These are phyloP conservation scores for Stichodactyla mertensii DNA, from an alignment of 64 coral and sea anemone genomes.

Conservation along the genomic window DNA sequence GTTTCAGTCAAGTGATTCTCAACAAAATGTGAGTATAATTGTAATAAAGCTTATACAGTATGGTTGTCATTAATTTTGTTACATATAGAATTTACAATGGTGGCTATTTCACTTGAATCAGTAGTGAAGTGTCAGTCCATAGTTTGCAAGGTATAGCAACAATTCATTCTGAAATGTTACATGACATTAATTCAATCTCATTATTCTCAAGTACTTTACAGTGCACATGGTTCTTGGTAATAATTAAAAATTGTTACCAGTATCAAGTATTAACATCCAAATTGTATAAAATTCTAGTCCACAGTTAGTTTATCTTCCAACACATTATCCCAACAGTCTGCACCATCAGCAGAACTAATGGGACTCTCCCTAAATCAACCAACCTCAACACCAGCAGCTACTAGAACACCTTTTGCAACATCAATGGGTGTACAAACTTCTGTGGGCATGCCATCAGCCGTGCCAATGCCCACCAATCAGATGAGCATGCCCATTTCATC, in stretches of 20 bases:
- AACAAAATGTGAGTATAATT: constrained; percentile 29
- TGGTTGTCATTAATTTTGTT: no score
- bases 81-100: no score
- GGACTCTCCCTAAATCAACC: not conserved
- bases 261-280: not conserved
- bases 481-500: not conserved
- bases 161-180: no score
- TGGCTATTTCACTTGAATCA: no score
- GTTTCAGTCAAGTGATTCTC: constrained; percentile 19
- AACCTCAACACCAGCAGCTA: not conserved
- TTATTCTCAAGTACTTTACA: no score
- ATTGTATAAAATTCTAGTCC: not conserved
- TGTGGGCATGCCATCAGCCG: constrained; percentile 17
- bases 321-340: not conserved
- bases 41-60: no score
- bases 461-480: constrained; percentile 9
- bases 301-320: not conserved
- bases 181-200: no score
- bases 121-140: no score
- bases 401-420: not conserved
- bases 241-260: no score
- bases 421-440: not conserved
- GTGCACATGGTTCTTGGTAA: no score
- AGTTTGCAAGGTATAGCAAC: no score
- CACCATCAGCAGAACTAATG: constrained; percentile 18